A percentile compares a stretch with the other conserved stretches of the same genome.
These are phyloP conservation scores for Melanotaenia maccullochi DNA, from an alignment of 2,797 vertebrate species.

Conservation along the genomic window DNA sequence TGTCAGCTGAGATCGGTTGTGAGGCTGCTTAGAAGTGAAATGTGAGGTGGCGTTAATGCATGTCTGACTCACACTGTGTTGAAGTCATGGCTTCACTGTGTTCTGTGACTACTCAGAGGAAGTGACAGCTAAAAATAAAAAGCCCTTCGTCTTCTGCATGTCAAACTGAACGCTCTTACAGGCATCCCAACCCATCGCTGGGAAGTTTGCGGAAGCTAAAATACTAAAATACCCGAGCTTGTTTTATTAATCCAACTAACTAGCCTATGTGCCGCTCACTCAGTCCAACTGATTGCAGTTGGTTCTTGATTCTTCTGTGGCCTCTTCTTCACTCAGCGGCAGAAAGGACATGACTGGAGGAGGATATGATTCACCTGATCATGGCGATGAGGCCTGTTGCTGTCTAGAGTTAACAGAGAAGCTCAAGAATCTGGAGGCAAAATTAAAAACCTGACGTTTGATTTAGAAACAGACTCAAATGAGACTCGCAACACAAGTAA, in stretches of 20 bases:
- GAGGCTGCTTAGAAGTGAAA: slow-evolving; percentile 10
- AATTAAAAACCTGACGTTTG: not conserved
- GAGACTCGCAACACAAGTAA: too few species aligned
- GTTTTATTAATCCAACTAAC: not conserved
- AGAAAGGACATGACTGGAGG: not conserved
- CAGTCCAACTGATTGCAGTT: slow-evolving; percentile 6
- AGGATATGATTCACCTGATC: not conserved
- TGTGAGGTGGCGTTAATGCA: not conserved
- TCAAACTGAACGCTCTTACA: not conserved
- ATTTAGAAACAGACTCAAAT: not conserved
- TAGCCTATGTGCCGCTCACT: not conserved
- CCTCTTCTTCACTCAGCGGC: slow-evolving; percentile 3
- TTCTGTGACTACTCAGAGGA: slow-evolving; percentile 9
- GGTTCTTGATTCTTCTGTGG: not conserved
- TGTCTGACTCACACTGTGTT: slow-evolving; percentile 12
- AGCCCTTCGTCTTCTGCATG: not conserved
- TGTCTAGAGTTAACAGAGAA: not conserved
- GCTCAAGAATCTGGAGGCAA: too few species aligned
- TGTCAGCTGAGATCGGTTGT: slow-evolving; percentile 11
- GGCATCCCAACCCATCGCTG: not conserved
- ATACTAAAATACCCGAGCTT: not conserved
- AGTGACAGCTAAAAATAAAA: not conserved
- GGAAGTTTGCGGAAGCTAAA: not conserved
- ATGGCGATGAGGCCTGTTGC: not conserved
- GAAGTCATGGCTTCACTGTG: slow-evolving; percentile 1